Base-by-base conservation (phyloP, 2,113 vertebrate species). In the Aix galericulata region DNA sequence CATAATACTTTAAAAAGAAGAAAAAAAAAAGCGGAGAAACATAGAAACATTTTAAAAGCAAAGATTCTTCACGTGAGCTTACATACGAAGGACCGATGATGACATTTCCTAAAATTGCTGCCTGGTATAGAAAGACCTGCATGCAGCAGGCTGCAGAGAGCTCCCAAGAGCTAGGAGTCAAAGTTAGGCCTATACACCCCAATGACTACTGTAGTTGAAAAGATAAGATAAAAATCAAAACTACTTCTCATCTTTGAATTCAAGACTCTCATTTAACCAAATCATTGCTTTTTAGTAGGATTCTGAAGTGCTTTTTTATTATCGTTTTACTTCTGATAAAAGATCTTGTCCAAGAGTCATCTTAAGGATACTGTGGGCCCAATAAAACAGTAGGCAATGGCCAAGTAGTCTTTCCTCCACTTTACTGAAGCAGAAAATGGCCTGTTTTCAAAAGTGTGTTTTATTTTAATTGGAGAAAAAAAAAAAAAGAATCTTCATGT, bases 261-360 rank as follows among this genome's bases (percentile, higher is more conserved):
- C 68, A 79, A 76, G 31, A 97, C 78, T 72, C 22, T 87, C n/a
- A 87, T 94, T 97, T 94, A 58, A 92, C 31, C 82, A 87, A 86
- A 90, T 91, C 44, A 46, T 26, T 88, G 22, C 6, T 52, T 82
- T 92, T 73, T 34, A 85, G 17, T 44, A 82, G 17, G 29, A 55
- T 14, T 78, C 32, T 26, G 83, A 78, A 86, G 44, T 56, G 64
- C 31, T 87, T 94, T 76, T 60, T 11, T 50, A 29, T 20, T 60
- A 29, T 53, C 79, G 68, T 95, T 82, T 88, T 34, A 36, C 73
- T 96, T 96, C 77, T 21, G 12, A 40, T 59, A 23, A 53, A 81
- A 81, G 42, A 55, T 36, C 29, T 88, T 31, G 29, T 82, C 62
- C 36, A 73, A 82, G 36, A 87, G 29, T 7, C 82, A 34, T 46